Base-by-base conservation (phyloP, 2,113 vertebrate genomes). In the Pachyramphus minor region DNA sequence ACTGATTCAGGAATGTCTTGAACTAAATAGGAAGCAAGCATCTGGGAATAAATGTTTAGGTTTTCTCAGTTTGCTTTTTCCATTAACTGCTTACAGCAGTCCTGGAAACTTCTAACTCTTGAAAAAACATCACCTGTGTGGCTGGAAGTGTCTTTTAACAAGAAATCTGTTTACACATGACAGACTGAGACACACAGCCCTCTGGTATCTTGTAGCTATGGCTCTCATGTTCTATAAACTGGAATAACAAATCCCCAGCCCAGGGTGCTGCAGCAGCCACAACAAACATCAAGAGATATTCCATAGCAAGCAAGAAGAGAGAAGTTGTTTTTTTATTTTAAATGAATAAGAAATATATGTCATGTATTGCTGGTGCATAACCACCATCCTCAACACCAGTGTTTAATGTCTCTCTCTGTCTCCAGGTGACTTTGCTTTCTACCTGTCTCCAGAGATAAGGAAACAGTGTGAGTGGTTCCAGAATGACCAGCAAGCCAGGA, bases 381-480 rank as follows among this genome's bases (percentile, higher is more conserved):
- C 9, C 4, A 42, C 8, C 20, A 47, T 12, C 35, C 21, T 84
- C 39, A 79, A 25, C 22, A 37, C 12, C 52, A 39, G 18, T 13
- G 18, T 84, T 84, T 95, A 83, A 93, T 67, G 56, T 14, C 50
- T 68, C 19, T 90, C 25, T 92, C 84, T 69, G n/a, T 96, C n/a
- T 90, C 53, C 71, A 99, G 99, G 99, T 80, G 98, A 99, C 96
- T 99, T 98, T 67, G 98, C 98, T 45, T 98, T 99, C 96, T 97
- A 99, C 97, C 96, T 99, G 95, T 98, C 99, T 49, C 98, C 98
- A 55, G 99, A 99, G 76, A 91, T 98, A 62, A 97, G 96, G 89
- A 99, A 98, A 93, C 98, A 99, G 83, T 99, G 99, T 42, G 98
- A 98, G 37, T 98, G 98, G 99, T 97, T 98, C 89, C 99, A 99